Conservation (phyloP, 2,888 invertebrate genomes). For the Agrotis exclamationis region DNA sequence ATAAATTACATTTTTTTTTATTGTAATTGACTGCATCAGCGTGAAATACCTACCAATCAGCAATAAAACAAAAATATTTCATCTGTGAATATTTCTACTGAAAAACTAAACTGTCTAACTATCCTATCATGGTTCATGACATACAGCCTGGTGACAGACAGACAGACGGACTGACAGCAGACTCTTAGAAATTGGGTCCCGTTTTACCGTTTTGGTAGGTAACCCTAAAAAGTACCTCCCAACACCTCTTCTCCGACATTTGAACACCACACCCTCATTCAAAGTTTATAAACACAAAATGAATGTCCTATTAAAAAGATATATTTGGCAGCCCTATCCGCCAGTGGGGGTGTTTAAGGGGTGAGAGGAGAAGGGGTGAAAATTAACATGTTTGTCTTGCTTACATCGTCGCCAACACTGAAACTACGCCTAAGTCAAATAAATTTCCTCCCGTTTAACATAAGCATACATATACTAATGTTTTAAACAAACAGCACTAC, state of each 20-base stretch:
- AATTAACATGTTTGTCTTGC: conserved; percentile 91
- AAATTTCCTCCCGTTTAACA: conserved; percentile 89
- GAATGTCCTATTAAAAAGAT: conserved; percentile 41
- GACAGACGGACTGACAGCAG: no score
- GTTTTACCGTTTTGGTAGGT: no score
- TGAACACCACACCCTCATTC: conserved; percentile 6
- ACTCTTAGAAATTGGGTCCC: no score
- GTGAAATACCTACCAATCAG: neutral
- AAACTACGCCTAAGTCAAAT: conserved; percentile 90
- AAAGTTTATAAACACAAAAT: conserved; percentile 30
- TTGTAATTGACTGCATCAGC: no score
- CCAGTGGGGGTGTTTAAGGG: conserved; percentile 59
- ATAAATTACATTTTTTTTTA: no score
- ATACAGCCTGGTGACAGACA: no score
- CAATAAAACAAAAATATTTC: neutral
- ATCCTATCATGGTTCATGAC: no score
- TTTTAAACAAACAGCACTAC: conserved; percentile 82
- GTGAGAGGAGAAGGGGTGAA: conserved; percentile 74
- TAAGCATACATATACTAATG: conserved; percentile 81
- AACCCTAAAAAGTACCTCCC: no score
- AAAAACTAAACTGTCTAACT: no score
- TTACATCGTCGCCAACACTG: conserved; percentile 88
- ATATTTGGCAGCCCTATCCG: conserved; percentile 60
- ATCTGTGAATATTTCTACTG: no score
- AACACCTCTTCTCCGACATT: neutral